phyloP scores from a whole-genome alignment of 2,113 vertebrate species.

The Zosterops japonicus region DNA sequence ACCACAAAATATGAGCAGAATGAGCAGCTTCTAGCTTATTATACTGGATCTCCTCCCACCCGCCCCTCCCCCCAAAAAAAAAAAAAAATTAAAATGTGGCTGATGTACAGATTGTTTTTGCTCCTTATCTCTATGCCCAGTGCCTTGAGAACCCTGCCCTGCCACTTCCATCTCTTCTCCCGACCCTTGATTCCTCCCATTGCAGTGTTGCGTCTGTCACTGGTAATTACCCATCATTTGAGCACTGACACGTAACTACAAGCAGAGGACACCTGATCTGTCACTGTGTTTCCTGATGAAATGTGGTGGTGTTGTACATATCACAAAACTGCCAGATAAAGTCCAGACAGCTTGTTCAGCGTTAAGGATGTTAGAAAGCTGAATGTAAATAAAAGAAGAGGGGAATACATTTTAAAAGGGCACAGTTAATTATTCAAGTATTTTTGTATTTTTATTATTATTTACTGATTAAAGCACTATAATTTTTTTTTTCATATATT shows the following conservation, averaged over 20 bases:
- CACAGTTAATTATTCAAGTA: background rate
- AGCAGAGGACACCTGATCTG: conserved; percentile 17
- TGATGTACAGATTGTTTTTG: background rate
- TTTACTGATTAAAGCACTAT: background rate
- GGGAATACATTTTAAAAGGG: background rate
- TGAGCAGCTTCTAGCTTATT: background rate
- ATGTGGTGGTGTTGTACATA: background rate
- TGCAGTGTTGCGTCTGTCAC: background rate
- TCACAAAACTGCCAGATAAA: background rate
- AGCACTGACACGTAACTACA: background rate
- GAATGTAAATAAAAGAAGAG: background rate
- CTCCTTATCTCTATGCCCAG: background rate
- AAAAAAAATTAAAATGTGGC: background rate
- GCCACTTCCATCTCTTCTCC: background rate
- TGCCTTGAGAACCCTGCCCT: background rate
- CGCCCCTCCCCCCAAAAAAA: background rate
- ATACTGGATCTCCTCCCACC: background rate
- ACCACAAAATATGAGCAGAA: background rate
- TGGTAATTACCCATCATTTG: conserved; percentile 19
- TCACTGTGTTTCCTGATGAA: background rate
- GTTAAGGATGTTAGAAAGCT: background rate
- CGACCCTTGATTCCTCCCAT: background rate
- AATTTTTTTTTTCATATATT: background rate
- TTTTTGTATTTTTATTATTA: background rate
- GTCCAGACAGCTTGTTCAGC: background rate